Evolutionary conservation across 2,113 vertebrate genomes (phyloP).

Genomic region (Pollimyrus isidori): DNA sequence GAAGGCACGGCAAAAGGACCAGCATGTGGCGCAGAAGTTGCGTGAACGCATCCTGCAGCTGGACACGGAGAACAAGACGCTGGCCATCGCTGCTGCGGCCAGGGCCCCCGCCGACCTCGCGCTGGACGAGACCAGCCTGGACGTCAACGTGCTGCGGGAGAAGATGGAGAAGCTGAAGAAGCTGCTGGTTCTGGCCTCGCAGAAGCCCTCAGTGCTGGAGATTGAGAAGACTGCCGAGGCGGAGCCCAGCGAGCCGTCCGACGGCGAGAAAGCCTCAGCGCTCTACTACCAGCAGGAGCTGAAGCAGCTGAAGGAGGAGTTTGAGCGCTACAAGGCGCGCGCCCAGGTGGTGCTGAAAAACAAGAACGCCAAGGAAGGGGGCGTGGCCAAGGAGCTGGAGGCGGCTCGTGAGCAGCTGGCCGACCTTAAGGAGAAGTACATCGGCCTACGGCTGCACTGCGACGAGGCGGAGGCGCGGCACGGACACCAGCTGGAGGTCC

Average conservation of each 20-base stretch:
- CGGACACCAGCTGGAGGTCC: conserved; percentile 57
- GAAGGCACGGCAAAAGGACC: conserved; percentile 77
- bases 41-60: conserved; percentile 78
- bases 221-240: conserved; percentile 53
- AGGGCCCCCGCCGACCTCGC: conserved; percentile 48
- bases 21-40: conserved; percentile 67
- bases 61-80: conserved; percentile 84
- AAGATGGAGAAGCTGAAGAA: conserved; percentile 77
- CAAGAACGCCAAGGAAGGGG: conserved; percentile 74
- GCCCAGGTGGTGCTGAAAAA: conserved; percentile 84
- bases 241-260: conserved; percentile 37
- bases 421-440: conserved; percentile 81
- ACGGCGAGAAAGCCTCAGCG: conserved; percentile 57
- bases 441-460: conserved; percentile 68
- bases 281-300: conserved; percentile 80
- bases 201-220: conserved; percentile 53
- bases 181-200: conserved; percentile 62
- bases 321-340: conserved; percentile 85
- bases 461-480: conserved; percentile 66
- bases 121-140: conserved; percentile 66
- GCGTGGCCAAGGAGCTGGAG: conserved; percentile 74
- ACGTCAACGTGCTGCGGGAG: conserved; percentile 64
- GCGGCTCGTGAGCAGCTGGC: conserved; percentile 76
- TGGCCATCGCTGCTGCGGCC: conserved; percentile 68
- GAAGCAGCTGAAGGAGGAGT: conserved; percentile 83